These are phyloP conservation scores for Hydroisotoma schaefferi DNA, from an alignment of 2,888 invertebrate genomes.

Conservation along the genomic window DNA sequence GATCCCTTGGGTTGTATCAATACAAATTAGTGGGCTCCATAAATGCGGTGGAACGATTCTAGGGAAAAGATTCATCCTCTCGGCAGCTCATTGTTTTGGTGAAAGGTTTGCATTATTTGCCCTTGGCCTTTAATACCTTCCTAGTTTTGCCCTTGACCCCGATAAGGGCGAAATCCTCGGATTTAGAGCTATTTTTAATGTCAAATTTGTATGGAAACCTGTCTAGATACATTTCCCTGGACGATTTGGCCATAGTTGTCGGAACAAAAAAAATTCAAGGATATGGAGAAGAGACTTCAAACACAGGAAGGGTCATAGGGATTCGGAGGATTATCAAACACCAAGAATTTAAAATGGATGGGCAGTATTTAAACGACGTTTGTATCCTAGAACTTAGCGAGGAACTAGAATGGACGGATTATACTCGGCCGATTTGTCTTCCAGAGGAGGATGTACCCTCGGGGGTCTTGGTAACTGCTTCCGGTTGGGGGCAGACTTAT, in stretches of 20 bases:
- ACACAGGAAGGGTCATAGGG: not conserved
- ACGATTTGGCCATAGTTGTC: no score
- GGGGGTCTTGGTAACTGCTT: constrained; percentile 13
- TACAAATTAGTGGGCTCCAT: constrained; percentile 21
- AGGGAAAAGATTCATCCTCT: constrained; percentile 7
- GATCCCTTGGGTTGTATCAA: constrained; percentile 30
- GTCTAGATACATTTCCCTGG: no score
- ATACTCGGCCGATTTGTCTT: constrained; percentile 32
- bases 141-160: not conserved
- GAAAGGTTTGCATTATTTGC: no score
- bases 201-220: not conserved
- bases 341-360: constrained; percentile 4
- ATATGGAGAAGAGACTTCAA: no score
- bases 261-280: no score
- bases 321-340: constrained; percentile 23
- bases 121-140: no score
- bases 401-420: constrained; percentile 28
- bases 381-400: constrained; percentile 21
- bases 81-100: constrained; percentile 29
- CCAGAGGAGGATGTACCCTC: constrained; percentile 7
- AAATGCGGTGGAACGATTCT: constrained; percentile 29
- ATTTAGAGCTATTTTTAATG: not conserved
- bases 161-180: not conserved
- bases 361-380: constrained; percentile 21
- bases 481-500: constrained; percentile 24